Base-by-base conservation (phyloP, 2,888 invertebrate species). In the Apodemia hepburni region DNA sequence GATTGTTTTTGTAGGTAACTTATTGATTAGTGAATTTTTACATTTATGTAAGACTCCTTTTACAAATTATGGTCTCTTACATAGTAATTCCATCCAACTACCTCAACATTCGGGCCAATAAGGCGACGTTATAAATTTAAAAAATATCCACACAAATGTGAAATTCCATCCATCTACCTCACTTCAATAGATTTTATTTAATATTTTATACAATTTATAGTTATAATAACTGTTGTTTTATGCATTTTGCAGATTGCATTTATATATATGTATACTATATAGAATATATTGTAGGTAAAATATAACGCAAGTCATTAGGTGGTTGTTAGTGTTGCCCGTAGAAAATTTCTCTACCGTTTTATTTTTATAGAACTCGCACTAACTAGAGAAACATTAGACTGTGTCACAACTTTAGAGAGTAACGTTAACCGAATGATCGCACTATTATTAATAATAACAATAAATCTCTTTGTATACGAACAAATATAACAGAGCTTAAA, bases 91-190 rank as follows among this genome's bases (percentile, higher is more conserved):
- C 92, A 92, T 92, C 92, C 92, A 89, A 87, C 92, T 92, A 92
- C 92, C 92, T 92, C 92, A 92, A 85, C 84, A 84, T 87, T 87
- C 84, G 88, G 87, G 90, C 90, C 90, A 85, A 87, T 83, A 80
- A 85, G 87, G 89, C 91, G 77, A 80, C 82, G 82, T 86, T 83
- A 80, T 84, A 80, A 79, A 79, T 78, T 70, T 49, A 77, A 77
- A 80, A 78, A 77, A 85, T 85, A 89, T 90, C 90, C 90, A 91
- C 88, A 88, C 88, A 90, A 90, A 90, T 89, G 88, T 91, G 91
- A 92, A 89, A 94, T 94, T 94, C 94, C 94, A 94, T 94, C 94
- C 94, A 93, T 92, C 94, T 94, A 94, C 94, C 94, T 94, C 94
- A 94, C 92, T 92, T 92, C 91, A 91, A 91, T 92, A 91, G 91